phyloP scores from a whole-genome alignment of 2,113 vertebrate species.

The Sylvicapra grimmia region DNA sequence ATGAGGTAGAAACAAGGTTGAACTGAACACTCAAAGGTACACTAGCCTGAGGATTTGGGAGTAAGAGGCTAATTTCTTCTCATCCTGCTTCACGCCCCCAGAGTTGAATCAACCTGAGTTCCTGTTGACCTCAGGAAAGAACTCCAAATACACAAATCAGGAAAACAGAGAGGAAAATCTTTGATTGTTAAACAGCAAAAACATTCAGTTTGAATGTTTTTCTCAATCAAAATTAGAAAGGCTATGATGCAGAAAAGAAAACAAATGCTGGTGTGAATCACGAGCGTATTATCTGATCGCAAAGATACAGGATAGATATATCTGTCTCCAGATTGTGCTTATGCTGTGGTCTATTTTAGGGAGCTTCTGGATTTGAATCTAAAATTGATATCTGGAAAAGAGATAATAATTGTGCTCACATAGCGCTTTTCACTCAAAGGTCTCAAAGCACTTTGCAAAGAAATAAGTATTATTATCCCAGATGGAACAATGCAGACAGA shows the following conservation, averaged over 20 bases:
- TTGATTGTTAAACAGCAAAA: slow-evolving; percentile 36
- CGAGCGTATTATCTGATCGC: not conserved
- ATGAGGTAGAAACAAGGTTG: not conserved
- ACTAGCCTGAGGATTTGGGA: not conserved
- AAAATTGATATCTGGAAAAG: slow-evolving; percentile 71
- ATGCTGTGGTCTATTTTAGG: slow-evolving; percentile 34
- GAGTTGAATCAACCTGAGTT: slow-evolving; percentile 54
- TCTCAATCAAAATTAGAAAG: not conserved
- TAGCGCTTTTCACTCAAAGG: slow-evolving; percentile 56
- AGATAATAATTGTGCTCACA: slow-evolving; percentile 63
- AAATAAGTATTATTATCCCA: slow-evolving; percentile 69
- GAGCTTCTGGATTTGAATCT: slow-evolving; percentile 60
- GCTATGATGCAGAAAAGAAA: not conserved
- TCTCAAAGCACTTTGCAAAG: slow-evolving; percentile 53
- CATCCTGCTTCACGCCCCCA: slow-evolving; percentile 33
- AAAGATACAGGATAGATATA: not conserved
- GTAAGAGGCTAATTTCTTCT: slow-evolving; percentile 41
- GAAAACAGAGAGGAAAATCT: slow-evolving; percentile 22
- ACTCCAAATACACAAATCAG: slow-evolving; percentile 53
- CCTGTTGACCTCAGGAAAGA: slow-evolving; percentile 47
- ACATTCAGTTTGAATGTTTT: not conserved
- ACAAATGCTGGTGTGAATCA: not conserved
- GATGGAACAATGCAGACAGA: slow-evolving; percentile 59
- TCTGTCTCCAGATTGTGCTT: not conserved
- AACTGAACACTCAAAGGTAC: not conserved